Evolutionary conservation across 2,888 invertebrate species (phyloP), one percentile per base, ranked within the genome.

Genomic region (Dolichomitus sp.): DNA sequence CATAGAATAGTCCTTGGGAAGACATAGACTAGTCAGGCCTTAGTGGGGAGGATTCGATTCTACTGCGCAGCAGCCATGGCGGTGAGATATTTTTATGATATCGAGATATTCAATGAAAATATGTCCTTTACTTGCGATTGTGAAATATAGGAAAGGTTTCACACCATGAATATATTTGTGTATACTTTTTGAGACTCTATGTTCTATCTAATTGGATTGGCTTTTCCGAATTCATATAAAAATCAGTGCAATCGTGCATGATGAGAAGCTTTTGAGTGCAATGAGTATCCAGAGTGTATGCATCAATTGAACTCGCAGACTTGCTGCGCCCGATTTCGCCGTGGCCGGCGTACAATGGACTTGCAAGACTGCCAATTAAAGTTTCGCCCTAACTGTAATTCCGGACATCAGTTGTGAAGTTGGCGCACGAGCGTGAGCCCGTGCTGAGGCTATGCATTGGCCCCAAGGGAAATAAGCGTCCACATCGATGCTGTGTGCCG

Each of bases 331-430:
- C 80, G 75, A 83, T 66, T 81, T 80, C 77, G 61, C 50, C 50
- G 63, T 52, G 27, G 48, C 54, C 42, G 40, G 68, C 78, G 77
- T 74, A 68, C 78, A 61, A 27, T 59, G 72, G 66, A 45, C 33
- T n/a, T 70, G 83, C 77, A 84, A 85, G 84, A 84, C 84, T 84
- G 72, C 81, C 85, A 85, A 86, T 86, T 84, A 86, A 86, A 85
- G 78, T 86, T 85, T 84, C 83, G 76, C 82, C 61, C 73, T 81
- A 81, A 78, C 84, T 81, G 81, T 86, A 83, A 86, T 86, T 84
- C 80, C 75, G 81, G 77, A 80, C 77, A 65, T 42, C 27, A 81
- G 80, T 68, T 76, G 73, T 69, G 80, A 59, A 72, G 75, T 68
- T 66, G 45, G 74, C 48, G 66, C 52, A 74, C 70, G 57, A 69